Base-by-base conservation (phyloP, 2,888 invertebrate species). In the Trimorus sp. region DNA sequence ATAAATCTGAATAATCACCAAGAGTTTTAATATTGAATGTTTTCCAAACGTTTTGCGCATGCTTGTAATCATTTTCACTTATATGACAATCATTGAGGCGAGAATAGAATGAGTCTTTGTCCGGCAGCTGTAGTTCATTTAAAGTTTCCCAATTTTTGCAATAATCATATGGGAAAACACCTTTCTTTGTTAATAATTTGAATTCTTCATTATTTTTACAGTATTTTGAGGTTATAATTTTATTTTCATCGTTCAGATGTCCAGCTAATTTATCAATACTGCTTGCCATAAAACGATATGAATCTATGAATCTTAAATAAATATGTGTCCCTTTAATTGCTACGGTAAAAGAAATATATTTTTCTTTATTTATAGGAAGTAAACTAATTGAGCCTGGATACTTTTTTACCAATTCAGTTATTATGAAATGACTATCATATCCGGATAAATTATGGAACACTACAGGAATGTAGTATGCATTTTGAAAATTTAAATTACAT, bases 371-470 rank as follows among this genome's bases (percentile, higher is more conserved):
- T 1, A 60, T 16, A 15, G 45, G 60, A 26, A 60, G 45, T n/a
- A 51, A 49, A 37, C 37, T 65, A 7, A 49, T 37, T 8, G 1
- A 7, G 14, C 62, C 62, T n/a, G 40, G 11, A 49, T 37, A 48
- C 2, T 8, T 14, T 49, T 51, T 49, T 38, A 37, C 12, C 9
- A 65, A 49, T 45, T 15, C 48, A 45, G 16, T 45, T 2, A 60
- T 60, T 6, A 60, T 12, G 1, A 60, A 60, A 16, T 65, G 63
- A 14, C 37, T 5, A 65, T 65, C 51, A 37, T 65, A 65, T 9
- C 65, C 65, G 12, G 65, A 51, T 15, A 65, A 40, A 65, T 48
- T 49, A 15, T 65, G 65, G 49, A 65, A 60, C 11, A 60, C 60
- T 1, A 60, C 15, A 15, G 51, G 63, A 36, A 65, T 51, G 15